A percentile compares a stretch with the other conserved stretches of the same genome.
phyloP scores from a whole-genome alignment of 2,113 vertebrate species.

The Scopus umbretta region DNA sequence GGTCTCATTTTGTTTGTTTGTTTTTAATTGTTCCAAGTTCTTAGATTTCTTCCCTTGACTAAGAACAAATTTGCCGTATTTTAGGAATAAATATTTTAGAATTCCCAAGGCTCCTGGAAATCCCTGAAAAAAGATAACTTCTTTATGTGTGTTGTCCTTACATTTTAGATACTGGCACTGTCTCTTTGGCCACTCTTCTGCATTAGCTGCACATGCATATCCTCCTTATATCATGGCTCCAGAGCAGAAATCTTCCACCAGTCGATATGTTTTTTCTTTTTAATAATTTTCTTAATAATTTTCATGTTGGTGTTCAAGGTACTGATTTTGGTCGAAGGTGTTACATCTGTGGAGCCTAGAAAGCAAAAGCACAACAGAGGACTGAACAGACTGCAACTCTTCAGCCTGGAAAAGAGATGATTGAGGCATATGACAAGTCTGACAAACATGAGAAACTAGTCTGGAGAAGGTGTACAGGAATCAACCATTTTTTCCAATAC shows the following conservation, averaged over 20 bases:
- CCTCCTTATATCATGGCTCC: background rate
- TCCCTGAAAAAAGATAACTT: background rate
- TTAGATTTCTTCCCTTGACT: background rate
- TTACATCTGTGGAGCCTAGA: background rate
- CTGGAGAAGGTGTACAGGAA: background rate
- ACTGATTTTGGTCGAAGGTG: background rate
- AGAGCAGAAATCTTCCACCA: background rate
- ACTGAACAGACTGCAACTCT: background rate
- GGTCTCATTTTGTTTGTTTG: background rate
- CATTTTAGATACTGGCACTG: background rate
- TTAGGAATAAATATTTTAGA: background rate
- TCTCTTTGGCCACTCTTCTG: background rate
- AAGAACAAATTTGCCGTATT: background rate
- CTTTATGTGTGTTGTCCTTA: background rate
- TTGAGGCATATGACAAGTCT: background rate
- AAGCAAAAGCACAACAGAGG: background rate
- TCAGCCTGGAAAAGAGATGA: background rate
- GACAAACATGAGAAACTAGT: background rate
- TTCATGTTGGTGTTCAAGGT: background rate
- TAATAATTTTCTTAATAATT: background rate
- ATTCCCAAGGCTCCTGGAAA: background rate
- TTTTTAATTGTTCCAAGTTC: background rate
- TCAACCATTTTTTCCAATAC: background rate
- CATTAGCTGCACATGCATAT: background rate
- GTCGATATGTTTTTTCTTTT: rapidly evolving